Base-by-base conservation (phyloP, 2,113 vertebrate genomes). In the Nyctereutes procyonoides region DNA sequence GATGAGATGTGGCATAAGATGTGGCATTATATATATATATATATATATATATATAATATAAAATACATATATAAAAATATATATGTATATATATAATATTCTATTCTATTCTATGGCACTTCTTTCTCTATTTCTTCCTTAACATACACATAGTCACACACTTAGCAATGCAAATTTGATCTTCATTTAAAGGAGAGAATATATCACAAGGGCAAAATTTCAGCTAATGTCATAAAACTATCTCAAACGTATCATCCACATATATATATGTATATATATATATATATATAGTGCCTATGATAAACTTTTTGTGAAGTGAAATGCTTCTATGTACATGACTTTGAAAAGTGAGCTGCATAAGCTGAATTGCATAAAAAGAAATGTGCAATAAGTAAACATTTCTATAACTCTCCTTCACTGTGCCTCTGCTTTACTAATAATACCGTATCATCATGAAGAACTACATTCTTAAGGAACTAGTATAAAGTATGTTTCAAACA, bases 381-480 rank as follows among this genome's bases (percentile, higher is more conserved):
- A 24, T 12, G 14, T 48, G 30, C 20, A 65, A 53, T 65, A 94
- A 84, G 20, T 20, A 90, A 76, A 35, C 43, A 56, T 20, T 7
- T 35, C 67, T 69, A 6, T 79, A 82, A 63, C 24, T 93, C 80
- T 43, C 22, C 38, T 22, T 77, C 51, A 81, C 7, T 14, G 17
- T 30, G 3, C 58, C 6, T 65, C 17, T 28, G n/a, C 22, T 76
- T 95, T 84, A 60, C 79, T 89, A 55, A 87, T 69, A 60, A 67
- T 71, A 71, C 55, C 55, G n/a, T 17, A 71, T 84, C n/a, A 24
- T 55, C 13, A 28, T 32, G 73, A 85, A 81, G 56, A 88, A 58
- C 71, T 91, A 62, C 65, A 58, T 65, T 93, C 63, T 56, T 88
- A 83, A 90, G 84, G 20, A 84, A 82, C 32, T 67, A 88, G n/a